Evolutionary conservation across 2,113 vertebrate species (phyloP).

Genomic region (Vulpes lagopus): DNA sequence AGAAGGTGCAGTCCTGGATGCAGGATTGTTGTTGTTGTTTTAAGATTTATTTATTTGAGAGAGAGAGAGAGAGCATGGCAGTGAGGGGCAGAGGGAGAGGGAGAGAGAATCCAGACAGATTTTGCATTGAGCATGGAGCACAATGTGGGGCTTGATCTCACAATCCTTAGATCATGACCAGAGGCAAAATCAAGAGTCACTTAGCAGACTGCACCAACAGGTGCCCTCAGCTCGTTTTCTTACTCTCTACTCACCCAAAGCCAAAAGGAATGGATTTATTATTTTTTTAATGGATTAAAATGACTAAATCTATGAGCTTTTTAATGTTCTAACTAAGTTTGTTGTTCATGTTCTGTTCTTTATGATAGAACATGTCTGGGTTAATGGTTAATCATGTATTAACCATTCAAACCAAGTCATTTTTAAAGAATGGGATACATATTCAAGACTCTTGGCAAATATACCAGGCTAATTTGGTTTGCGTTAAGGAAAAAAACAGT

Average conservation of each 20-base stretch:
- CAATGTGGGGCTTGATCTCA: neutral
- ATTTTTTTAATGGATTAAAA: slow-evolving; percentile 12
- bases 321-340: neutral
- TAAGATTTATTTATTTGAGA: neutral
- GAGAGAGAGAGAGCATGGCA: no score
- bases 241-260: neutral
- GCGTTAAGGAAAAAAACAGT: slow-evolving; percentile 10
- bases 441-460: slow-evolving; percentile 13
- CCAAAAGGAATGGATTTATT: neutral
- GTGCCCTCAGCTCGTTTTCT: neutral
- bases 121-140: neutral
- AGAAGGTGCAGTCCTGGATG: neutral
- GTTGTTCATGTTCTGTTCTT: neutral
- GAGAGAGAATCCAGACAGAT: neutral
- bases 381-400: neutral
- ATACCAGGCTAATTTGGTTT: slow-evolving; percentile 25
- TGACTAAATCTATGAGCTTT: neutral
- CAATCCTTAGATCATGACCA: neutral
- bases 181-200: neutral
- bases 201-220: neutral
- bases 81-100: neutral
- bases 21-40: neutral
- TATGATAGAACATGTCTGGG: neutral
- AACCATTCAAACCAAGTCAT: slow-evolving; percentile 10
- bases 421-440: neutral